Base-by-base conservation (phyloP, 1,140 invertebrate species). In the Hylaeus volcanicus region DNA sequence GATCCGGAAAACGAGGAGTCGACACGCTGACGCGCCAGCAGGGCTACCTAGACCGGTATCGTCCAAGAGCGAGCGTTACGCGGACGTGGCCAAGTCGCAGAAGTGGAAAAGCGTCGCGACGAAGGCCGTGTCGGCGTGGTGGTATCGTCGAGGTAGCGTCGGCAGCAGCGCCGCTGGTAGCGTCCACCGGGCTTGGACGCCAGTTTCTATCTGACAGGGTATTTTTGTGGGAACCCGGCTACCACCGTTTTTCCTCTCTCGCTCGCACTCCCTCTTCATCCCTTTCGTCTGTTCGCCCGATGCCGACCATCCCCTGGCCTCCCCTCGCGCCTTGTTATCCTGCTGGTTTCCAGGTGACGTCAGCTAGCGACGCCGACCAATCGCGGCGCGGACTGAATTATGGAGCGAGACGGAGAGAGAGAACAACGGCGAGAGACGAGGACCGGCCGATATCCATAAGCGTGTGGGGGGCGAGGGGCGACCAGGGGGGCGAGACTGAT, bases 271-370 rank as follows among this genome's bases (percentile, higher is more conserved):
- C 80, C 80, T 68, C 66, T 76, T 26, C 55, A 51, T 85, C 78
- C 79, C 69, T 82, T 26, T 86, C 41, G 66, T 60, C 48, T 70
- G 71, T 78, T 6, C 74, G 26, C 60, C 66, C 66, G 53, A 45
- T 48, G 61, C 8, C 72, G 26, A 45, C 51, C 74, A 26, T 26
- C 74, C 12, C 75, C 83, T 15, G 15, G 79, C 55, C 65, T 56
- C 63, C 80, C 77, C 70, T 78, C 61, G 43, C 84, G 76, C 80
- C 87, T 89, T 86, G 86, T 91, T 90, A 90, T 91, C 88, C 87
- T 85, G 82, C 89, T 88, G 87, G 86, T 92, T 89, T 90, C 72
- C 86, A 83, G 85, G 88, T 92, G 90, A 92, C 90, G 90, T 91
- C 89, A 91, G 88, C 83, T 72, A n/a, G 37, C 74, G 77, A 69